Evolutionary conservation across 1,140 invertebrate genomes (phyloP), one percentile per base, ranked within the genome.

Genomic region (Drosophila lowei): DNA sequence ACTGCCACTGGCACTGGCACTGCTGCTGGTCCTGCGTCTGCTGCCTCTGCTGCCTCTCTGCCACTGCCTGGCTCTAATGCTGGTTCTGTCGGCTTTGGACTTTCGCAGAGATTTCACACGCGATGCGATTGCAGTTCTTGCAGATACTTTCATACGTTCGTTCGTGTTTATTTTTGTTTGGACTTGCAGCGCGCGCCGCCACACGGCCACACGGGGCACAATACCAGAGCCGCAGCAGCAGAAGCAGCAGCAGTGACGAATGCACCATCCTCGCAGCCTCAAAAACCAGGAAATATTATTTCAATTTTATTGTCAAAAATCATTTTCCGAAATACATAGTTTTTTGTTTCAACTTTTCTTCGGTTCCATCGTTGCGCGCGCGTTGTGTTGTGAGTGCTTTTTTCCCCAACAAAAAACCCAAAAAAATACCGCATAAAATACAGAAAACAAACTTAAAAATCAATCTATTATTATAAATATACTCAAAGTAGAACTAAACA

Each of bases 41-140:
- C 57, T 50, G 54, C 57, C 67, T 61, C 68, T 63, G 72, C 67
- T 65, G 65, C 63, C 72, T 58, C 63, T 54, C 47, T 42, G 15
- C 75, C 64, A 49, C 58, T 72, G 57, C 72, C 62, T 72, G 58
- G 68, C 47, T 43, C 73, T 43, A 64, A 44, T 71, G 58, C 34
- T 48, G 72, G 70, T 73, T 73, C 72, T 77, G 63, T 85, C 78
- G 77, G 80, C 77, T 86, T 89, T 88, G 85, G 89, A 86, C 89
- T 90, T 90, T 90, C 79, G 85, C 89, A 90, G 89, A 90, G 89
- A 90, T 90, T 90, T 90, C 81, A 77, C 81, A 89, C 78, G 89
- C 89, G 89, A 90, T 90, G 89, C 89, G 89, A 84, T 89, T 90
- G 89, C 89, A 90, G 89, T 90, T 90, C 89, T 90, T 90, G 89